These are phyloP conservation scores for Halcyon smyrnensis DNA, from an alignment of 2,797 vertebrate species.

Conservation along the genomic window DNA sequence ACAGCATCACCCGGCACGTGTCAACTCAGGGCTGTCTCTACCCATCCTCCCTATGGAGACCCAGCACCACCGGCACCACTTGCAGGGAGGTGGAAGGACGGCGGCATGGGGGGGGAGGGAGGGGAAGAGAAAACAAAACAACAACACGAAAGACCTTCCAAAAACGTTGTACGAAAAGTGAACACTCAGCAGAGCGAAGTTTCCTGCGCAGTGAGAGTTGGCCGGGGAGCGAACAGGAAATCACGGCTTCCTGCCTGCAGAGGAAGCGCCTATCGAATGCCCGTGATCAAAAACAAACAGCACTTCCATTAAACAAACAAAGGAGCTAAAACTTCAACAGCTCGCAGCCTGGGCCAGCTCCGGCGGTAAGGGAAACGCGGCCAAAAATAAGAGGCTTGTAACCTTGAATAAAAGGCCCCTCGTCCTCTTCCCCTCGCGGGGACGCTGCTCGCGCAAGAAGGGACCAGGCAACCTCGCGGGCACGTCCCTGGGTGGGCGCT, in stretches of 20 bases:
- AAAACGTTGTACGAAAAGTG: conserved; percentile 2
- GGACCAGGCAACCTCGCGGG: fast-evolving
- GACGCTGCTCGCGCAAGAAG: not conserved
- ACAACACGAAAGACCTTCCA: not conserved
- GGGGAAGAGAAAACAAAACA: not conserved
- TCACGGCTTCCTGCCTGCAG: conserved; percentile 87
- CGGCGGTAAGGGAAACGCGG: not conserved
- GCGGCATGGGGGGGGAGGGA: no score
- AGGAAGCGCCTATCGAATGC: conserved; percentile 88
- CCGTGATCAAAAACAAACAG: conserved; percentile 85
- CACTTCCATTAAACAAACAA: conserved; percentile 69
- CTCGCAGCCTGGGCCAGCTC: conserved; percentile 8
- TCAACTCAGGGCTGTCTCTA: not conserved
- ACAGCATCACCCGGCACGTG: not conserved
- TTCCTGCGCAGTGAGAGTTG: conserved; percentile 72
- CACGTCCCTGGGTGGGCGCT: not conserved
- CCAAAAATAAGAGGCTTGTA: not conserved
- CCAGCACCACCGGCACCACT: not conserved
- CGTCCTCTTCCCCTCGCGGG: not conserved
- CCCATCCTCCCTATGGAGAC: not conserved
- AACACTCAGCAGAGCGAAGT: conserved; percentile 65
- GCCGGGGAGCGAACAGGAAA: conserved; percentile 74
- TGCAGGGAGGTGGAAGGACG: not conserved
- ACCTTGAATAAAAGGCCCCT: not conserved
- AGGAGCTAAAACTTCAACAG: conserved; percentile 30